These are phyloP conservation scores for Parauchenoglanis punctatus DNA, from an alignment of 2,797 vertebrate species.

Conservation along the genomic window DNA sequence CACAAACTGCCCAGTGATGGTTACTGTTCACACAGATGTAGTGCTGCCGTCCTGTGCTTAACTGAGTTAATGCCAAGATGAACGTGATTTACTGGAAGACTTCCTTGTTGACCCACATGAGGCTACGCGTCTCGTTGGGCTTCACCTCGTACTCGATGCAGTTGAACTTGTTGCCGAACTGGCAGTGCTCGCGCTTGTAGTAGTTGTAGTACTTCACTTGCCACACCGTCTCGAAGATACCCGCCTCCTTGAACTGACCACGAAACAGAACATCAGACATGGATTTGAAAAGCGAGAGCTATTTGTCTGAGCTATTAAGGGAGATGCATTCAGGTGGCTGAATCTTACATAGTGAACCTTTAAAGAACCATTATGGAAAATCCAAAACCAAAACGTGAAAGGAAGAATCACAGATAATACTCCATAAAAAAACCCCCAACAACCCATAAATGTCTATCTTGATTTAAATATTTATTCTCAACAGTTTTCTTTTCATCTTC, in stretches of 20 bases:
- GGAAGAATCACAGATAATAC: too few relatives aligned
- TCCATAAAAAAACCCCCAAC: too few relatives aligned
- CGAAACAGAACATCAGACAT: not conserved
- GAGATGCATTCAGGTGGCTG: too few relatives aligned
- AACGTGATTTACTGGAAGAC: slow-evolving; percentile 76
- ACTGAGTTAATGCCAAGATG: not conserved
- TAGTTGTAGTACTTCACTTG: slow-evolving; percentile 99
- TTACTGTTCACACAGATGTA: slow-evolving; percentile 42
- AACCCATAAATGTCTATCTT: not conserved
- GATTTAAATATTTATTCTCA: not conserved
- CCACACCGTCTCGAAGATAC: slow-evolving; percentile 95
- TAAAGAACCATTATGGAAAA: too few relatives aligned
- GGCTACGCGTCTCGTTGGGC: slow-evolving; percentile 95
- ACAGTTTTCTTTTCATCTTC: not conserved
- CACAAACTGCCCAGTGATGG: slow-evolving; percentile 47
- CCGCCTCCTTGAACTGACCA: slow-evolving; percentile 84
- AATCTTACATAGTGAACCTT: too few relatives aligned
- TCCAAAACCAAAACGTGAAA: not conserved
- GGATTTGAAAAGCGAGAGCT: not conserved
- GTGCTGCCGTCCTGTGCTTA: slow-evolving; percentile 40
- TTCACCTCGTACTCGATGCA: slow-evolving; percentile 96
- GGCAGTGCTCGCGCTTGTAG: slow-evolving; percentile 98
- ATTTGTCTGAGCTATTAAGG: not conserved
- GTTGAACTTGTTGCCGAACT: slow-evolving; percentile 94
- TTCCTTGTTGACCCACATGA: slow-evolving; percentile 99